Evolutionary conservation across 2,113 vertebrate species (phyloP), one percentile per base, ranked within the genome.

Genomic region (Rhynchomys soricoides): DNA sequence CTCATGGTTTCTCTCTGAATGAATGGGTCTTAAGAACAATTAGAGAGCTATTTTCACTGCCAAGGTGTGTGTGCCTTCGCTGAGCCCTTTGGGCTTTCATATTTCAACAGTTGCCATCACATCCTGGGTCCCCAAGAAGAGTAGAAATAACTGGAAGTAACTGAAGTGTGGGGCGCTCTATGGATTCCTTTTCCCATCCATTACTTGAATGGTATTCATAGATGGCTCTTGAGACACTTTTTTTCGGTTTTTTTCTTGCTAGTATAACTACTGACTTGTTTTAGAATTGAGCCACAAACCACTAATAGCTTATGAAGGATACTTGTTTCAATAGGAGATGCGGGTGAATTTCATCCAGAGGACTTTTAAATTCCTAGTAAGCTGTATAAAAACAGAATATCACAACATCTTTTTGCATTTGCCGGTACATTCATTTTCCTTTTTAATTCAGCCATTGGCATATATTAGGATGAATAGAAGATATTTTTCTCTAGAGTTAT

Each of bases 341-440:
- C 68, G 57, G 52, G 31, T 64, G 74, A 88, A 93, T 70, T 95
- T 75, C 43, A 52, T 86, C 19, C 34, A 89, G 22, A 37, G 15
- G 59, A 13, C 50, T 40, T 94, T 95, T 12, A 95, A 95, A 88
- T 95, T 91, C 55, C 50, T 1, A 34, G 2, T 55, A 37, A 87
- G 70, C 50, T 94, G 2, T 59, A 16, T 68, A 45, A 85, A 85
- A 66, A 62, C 45, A 52, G 13, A 17, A 73, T 93, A 74, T 74
- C 26, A 85, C 50, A 82, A 79, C 62, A 29, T 57, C 17, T 62
- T 34, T 95, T 82, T 91, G n/a, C 62, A 86, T 74, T 92, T 87
- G 45, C 5, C 92, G 26, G 0, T 66, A 12, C 26, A 29, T 31
- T 66, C 29, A 31, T 29, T 31, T 31, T 29, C 29, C 64, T 22